Conservation (phyloP, 2,888 invertebrate genomes). For the Drosophila anomalipes region DNA sequence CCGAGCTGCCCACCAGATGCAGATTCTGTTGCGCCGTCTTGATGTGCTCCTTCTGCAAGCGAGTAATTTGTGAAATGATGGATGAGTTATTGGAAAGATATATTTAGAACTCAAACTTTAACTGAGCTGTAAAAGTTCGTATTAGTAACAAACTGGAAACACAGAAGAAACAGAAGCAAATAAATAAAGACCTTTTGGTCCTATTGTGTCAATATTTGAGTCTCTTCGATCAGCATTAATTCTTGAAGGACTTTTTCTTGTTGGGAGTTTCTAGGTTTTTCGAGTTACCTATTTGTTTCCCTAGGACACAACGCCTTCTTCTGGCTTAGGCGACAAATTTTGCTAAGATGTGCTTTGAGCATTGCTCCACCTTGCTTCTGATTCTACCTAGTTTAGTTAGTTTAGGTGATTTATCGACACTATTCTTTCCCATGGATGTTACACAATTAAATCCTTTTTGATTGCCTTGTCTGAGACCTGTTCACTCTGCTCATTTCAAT, state of each 20-base stretch:
- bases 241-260: background rate
- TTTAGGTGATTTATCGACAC: background rate
- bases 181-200: background rate
- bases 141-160: background rate
- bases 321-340: background rate
- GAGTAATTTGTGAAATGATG: too few relatives aligned
- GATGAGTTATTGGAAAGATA: background rate
- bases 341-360: background rate
- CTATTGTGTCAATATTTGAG: too few relatives aligned
- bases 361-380: background rate
- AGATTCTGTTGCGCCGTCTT: constrained; percentile 98
- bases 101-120: background rate
- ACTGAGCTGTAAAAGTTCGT: background rate
- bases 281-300: background rate
- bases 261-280: background rate
- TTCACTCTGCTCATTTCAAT: background rate
- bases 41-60: constrained; percentile 93
- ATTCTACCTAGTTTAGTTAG: background rate
- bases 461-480: background rate
- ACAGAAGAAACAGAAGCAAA: background rate
- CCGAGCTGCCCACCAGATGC: constrained; percentile 97
- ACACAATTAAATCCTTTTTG: background rate
- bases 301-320: background rate
- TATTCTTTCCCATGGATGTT: background rate
- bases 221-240: too few relatives aligned